Evolutionary conservation across 2,888 invertebrate genomes (phyloP).

Genomic region (Metopia argyrocephala): DNA sequence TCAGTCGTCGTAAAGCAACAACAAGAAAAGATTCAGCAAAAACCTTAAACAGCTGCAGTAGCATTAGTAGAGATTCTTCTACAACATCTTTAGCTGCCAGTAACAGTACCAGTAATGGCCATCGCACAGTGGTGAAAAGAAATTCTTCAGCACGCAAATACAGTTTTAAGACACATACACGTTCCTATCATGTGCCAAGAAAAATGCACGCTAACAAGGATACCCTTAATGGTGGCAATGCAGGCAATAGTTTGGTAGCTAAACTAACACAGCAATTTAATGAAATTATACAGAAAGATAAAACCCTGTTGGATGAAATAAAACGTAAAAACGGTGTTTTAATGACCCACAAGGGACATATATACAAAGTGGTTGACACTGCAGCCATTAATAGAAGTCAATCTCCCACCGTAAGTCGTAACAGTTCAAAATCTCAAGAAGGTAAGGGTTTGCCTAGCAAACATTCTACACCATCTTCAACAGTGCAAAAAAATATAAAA

Average conservation of each 20-base stretch:
- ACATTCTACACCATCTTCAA: constrained; percentile 68
- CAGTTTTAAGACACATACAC: constrained; percentile 78
- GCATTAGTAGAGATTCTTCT: constrained; percentile 57
- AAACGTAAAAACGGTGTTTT: constrained; percentile 81
- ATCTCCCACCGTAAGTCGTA: constrained; percentile 33
- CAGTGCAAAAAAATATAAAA: constrained; percentile 72
- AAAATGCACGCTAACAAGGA: constrained; percentile 68
- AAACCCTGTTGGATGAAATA: constrained; percentile 79
- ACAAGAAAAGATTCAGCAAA: constrained; percentile 49
- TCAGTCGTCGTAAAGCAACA: constrained; percentile 51
- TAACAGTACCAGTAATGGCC: constrained; percentile 29
- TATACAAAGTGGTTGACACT: constrained; percentile 77
- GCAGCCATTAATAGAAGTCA: constrained; percentile 40
- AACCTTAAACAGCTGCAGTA: constrained; percentile 35
- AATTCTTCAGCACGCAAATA: constrained; percentile 72
- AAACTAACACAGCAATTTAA: constrained; percentile 86
- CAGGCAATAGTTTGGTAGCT: constrained; percentile 81
- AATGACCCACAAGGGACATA: constrained; percentile 76
- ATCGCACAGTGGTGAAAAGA: constrained; percentile 65
- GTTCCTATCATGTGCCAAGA: constrained; percentile 72
- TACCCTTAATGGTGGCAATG: constrained; percentile 20
- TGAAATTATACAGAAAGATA: constrained; percentile 80
- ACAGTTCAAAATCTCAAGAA: constrained; percentile 51
- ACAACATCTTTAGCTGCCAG: constrained; percentile 42
- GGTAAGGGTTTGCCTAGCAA: constrained; percentile 9